These are phyloP conservation scores for Zootoca vivipara DNA, from an alignment of 2,113 vertebrate genomes.

Conservation along the genomic window DNA sequence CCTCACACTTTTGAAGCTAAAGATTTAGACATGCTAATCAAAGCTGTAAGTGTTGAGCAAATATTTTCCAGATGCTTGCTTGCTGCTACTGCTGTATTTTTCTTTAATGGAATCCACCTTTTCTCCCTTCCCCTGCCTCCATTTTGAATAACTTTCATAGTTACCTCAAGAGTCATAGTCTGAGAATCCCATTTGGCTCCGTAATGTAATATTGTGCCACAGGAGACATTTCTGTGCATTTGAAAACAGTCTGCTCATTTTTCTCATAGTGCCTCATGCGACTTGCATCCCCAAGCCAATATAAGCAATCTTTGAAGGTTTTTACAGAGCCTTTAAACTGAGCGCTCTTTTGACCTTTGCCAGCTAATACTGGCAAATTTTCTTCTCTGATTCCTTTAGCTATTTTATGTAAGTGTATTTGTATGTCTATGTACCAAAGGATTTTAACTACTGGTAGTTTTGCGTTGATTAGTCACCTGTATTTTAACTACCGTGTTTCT, in stretches of 20 bases:
- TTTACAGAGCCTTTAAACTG: slow-evolving; percentile 25
- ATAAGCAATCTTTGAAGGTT: background rate
- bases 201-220: background rate
- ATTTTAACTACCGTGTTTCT: too few species aligned
- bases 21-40: slow-evolving; percentile 95
- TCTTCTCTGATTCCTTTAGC: background rate
- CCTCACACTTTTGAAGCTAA: slow-evolving; percentile 95
- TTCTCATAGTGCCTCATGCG: background rate
- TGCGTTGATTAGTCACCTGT: background rate
- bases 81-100: slow-evolving; percentile 10
- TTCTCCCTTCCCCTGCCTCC: background rate
- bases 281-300: background rate
- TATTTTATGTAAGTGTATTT: background rate
- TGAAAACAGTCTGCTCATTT: slow-evolving; percentile 10
- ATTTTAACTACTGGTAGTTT: background rate
- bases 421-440: background rate
- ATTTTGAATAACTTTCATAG: slow-evolving; percentile 12
- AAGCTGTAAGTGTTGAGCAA: slow-evolving; percentile 81
- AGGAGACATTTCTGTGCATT: background rate
- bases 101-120: background rate
- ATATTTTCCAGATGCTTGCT: background rate
- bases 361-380: background rate
- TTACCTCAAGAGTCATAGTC: background rate
- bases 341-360: background rate
- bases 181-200: background rate